These are phyloP conservation scores for Aphelenchoides bicaudatus DNA, from an alignment of 2,888 invertebrate genomes.

Conservation along the genomic window DNA sequence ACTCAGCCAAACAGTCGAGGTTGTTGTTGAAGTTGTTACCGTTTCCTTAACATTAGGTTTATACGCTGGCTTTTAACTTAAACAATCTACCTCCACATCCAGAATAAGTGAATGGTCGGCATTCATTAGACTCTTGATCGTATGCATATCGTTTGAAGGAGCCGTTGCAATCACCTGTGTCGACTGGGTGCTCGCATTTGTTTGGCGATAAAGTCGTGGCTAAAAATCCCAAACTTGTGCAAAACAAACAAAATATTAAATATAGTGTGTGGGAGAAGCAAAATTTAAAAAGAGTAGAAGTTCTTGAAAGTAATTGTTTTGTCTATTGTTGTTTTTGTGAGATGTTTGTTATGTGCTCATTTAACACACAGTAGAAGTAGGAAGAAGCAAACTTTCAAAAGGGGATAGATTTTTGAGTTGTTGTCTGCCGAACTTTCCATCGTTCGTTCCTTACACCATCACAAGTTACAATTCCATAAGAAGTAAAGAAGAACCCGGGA, in stretches of 20 bases:
- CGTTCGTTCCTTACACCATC: too few relatives aligned
- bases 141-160: slow-evolving; percentile 60
- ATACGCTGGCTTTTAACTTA: not conserved
- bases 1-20: slow-evolving; percentile 47
- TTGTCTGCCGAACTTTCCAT: slow-evolving; percentile 4
- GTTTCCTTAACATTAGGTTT: slow-evolving; percentile 28
- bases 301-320: too few relatives aligned
- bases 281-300: too few relatives aligned
- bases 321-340: too few relatives aligned
- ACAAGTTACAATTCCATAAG: not conserved
- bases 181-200: slow-evolving; percentile 57
- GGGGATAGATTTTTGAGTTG: not conserved
- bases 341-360: not conserved
- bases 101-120: slow-evolving; percentile 53
- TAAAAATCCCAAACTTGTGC: slow-evolving; percentile 21
- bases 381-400: not conserved
- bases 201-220: slow-evolving; percentile 32
- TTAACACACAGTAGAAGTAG: not conserved
- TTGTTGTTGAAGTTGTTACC: slow-evolving; percentile 58
- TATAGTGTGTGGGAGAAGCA: not conserved
- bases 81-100: slow-evolving; percentile 49
- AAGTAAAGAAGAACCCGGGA: slow-evolving; percentile 10
- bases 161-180: slow-evolving; percentile 58
- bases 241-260: not conserved
- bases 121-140: slow-evolving; percentile 50